These are phyloP conservation scores for Plutella xylostella DNA, from an alignment of 2,888 invertebrate species.

Conservation along the genomic window DNA sequence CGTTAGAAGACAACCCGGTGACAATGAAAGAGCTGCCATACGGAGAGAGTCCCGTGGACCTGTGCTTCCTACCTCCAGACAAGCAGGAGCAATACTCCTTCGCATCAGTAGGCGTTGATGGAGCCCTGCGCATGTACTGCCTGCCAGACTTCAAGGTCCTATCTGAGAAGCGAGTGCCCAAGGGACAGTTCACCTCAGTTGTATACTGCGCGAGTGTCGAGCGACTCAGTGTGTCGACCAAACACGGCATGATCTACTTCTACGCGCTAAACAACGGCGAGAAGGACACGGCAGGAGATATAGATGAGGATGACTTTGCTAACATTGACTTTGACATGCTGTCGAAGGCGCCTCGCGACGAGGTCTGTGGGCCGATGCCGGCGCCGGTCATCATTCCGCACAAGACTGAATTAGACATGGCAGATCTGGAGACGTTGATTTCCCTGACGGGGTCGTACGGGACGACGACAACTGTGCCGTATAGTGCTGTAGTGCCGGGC, in stretches of 20 bases:
- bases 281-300: conserved; percentile 77
- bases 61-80: conserved; percentile 74
- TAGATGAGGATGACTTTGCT: conserved; percentile 75
- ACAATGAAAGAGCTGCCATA: conserved; percentile 71
- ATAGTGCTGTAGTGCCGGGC: conserved; percentile 90
- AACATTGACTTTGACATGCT: conserved; percentile 60
- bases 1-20: conserved; percentile 71
- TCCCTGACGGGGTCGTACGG: conserved; percentile 82
- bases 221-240: conserved; percentile 85
- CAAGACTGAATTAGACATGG: conserved; percentile 65
- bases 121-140: conserved; percentile 78
- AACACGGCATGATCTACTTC: conserved; percentile 84
- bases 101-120: conserved; percentile 80
- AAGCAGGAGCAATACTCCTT: conserved; percentile 70
- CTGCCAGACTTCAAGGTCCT: conserved; percentile 77
- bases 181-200: conserved; percentile 82
- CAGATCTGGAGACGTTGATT: conserved; percentile 77
- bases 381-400: conserved; percentile 66
- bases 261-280: conserved; percentile 81
- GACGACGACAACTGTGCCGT: conserved; percentile 65
- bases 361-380: conserved; percentile 34
- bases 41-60: conserved; percentile 76
- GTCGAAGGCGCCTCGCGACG: conserved; percentile 40
- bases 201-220: conserved; percentile 91
- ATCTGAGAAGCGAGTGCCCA: conserved; percentile 75